A percentile compares a stretch with the other conserved stretches of the same genome.
These are phyloP conservation scores for Luehdorfia chinensis DNA, from an alignment of 1,140 invertebrate species.

Conservation along the genomic window DNA sequence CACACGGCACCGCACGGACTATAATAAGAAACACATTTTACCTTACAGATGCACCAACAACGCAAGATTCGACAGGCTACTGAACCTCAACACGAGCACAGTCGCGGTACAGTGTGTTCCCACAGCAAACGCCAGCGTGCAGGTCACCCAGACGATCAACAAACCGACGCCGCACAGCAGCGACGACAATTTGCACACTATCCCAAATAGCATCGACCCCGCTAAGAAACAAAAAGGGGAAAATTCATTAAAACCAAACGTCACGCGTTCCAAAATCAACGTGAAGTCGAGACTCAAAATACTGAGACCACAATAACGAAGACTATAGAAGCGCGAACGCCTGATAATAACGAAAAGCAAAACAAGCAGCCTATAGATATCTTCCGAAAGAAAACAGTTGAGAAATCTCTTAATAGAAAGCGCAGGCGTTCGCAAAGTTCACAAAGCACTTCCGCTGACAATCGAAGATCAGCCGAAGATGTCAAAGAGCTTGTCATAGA, in stretches of 20 bases:
- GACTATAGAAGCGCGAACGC: too few relatives aligned
- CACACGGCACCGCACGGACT: too few relatives aligned
- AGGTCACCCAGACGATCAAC: background rate
- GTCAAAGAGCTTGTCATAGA: slow-evolving; percentile 34
- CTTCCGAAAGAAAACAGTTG: too few relatives aligned
- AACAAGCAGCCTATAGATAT: background rate
- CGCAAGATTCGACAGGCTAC: background rate
- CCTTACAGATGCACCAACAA: slow-evolving; percentile 4
- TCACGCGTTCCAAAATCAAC: too few relatives aligned
- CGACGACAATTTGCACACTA: background rate
- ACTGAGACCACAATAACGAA: too few relatives aligned
- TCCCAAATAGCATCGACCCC: background rate
- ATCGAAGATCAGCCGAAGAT: too few relatives aligned
- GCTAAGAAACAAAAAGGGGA: background rate
- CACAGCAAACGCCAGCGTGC: background rate
- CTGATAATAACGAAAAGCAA: too few relatives aligned
- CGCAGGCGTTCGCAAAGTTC: too few relatives aligned
- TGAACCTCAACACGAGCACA: slow-evolving; percentile 1
- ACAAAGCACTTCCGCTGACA: too few relatives aligned
- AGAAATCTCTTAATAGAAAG: too few relatives aligned
- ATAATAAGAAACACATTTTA: background rate
- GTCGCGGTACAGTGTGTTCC: slow-evolving; percentile 8
- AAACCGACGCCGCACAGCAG: background rate
- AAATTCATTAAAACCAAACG: slow-evolving; percentile 1
- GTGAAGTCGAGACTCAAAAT: too few relatives aligned